Percentiles rank a stretch among this genome's conserved stretches.
phyloP scores from a whole-genome alignment of 1,140 invertebrate species.

The Aphelinus certus region DNA sequence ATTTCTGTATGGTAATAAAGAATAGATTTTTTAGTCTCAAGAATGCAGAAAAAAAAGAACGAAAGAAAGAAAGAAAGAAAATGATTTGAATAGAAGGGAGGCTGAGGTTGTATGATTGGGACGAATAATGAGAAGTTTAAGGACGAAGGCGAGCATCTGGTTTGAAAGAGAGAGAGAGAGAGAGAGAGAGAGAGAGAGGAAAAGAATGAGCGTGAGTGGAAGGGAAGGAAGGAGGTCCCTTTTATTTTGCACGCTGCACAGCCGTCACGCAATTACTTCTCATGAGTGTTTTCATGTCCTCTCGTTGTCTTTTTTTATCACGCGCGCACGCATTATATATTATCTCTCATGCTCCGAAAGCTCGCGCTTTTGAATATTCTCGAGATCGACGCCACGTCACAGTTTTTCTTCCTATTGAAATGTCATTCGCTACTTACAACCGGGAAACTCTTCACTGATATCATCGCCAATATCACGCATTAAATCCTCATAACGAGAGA shows the following conservation, averaged over 20 bases:
- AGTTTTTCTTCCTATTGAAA: constrained; percentile 9
- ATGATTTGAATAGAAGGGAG: no score
- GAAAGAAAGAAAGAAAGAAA: no score
- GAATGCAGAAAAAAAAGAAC: no score
- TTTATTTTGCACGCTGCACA: constrained; percentile 65
- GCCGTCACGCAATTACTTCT: constrained; percentile 60
- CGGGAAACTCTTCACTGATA: constrained; percentile 1
- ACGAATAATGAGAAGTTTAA: no score
- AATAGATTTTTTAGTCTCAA: no score
- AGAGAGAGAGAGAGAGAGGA: not conserved
- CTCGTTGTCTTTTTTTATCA: constrained; percentile 52
- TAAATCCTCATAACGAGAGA: not conserved
- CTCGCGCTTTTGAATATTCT: constrained; percentile 51
- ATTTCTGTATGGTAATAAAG: no score
- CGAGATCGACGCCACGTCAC: constrained; percentile 26
- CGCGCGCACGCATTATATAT: constrained; percentile 55
- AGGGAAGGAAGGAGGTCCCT: constrained; percentile 42
- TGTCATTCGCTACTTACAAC: constrained; percentile 9
- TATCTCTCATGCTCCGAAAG: constrained; percentile 47
- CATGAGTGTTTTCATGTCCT: constrained; percentile 65
- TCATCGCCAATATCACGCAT: constrained; percentile 15
- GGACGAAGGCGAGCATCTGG: no score
- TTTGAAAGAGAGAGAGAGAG: not conserved
- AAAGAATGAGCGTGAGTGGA: not conserved
- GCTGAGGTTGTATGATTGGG: no score